Evolutionary conservation across 2,888 invertebrate genomes (phyloP), one percentile per base, ranked within the genome.

Genomic region (Acleris emargana): DNA sequence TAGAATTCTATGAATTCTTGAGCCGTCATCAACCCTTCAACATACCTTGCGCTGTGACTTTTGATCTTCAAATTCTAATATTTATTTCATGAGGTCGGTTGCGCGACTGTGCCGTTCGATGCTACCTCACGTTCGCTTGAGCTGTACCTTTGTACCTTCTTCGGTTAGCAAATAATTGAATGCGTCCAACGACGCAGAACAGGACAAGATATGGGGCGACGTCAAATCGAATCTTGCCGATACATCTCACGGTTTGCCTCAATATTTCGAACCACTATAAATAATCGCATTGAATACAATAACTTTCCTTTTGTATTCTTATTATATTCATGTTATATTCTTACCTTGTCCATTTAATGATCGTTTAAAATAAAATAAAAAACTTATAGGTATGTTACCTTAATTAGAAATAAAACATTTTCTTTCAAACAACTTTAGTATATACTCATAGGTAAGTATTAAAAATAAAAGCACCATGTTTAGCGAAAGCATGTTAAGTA

Each of bases 31-130:
- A 25, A 13, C 22, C 38, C 58, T 20, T 57, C 49, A 5, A 20
- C 25, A 1, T 28, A 51, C 51, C 22, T 38, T 17, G 54, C 58
- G 28, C 25, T 20, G 49, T 54, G 20, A 54, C 58, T 42, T 62
- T 64, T 59, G 58, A 50, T 59, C 58, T 58, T 38, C 45, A 49
- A 28, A n/a, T 47, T 49, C 61, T 54, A 43, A 64, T 59, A 59
- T 64, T 64, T 59, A 50, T 64, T 54, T 54, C 32, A 59, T 28
- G 22, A 32, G 43, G 32, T 54, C n/a, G 42, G 53, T 53, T 59
- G n/a, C 53, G 42, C 42, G 53, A 42, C 38, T 38, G 45, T 49
- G 25, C 17, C 51, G 3, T 43, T 58, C 32, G 16, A 55, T 55
- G 42, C 38, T 43, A 52, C 45, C 52, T 25, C 45, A 18, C 38